Evolutionary conservation across 1,140 invertebrate species (phyloP).

Genomic region (Bathynomus jamesi): DNA sequence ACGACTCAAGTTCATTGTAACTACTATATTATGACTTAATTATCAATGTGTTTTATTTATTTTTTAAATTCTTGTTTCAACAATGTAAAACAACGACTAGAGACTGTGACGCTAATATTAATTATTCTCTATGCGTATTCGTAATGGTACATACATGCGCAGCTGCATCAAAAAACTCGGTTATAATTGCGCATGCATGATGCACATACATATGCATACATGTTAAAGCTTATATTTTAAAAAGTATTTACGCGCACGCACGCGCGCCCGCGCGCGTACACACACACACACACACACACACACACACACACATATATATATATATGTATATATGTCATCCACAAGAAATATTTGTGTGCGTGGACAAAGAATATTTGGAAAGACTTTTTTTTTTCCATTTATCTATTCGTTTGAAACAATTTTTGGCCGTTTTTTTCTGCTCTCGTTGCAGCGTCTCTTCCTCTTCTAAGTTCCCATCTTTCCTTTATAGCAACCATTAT

Average conservation of each 20-base stretch:
- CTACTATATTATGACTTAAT: too few species aligned
- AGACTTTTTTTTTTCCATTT: background rate
- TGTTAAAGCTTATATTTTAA: background rate
- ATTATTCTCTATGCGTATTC: too few species aligned
- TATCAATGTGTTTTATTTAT: too few species aligned
- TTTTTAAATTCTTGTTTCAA: too few species aligned
- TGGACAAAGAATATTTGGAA: background rate
- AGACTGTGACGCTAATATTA: too few species aligned
- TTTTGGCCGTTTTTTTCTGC: background rate
- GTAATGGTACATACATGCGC: too few species aligned
- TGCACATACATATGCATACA: background rate
- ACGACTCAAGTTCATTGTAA: too few species aligned
- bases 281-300: background rate
- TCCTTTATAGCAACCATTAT: background rate
- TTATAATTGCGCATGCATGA: background rate
- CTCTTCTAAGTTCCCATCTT: too few species aligned
- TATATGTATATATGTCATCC: background rate
- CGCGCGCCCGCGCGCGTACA: background rate
- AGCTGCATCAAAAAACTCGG: too few species aligned
- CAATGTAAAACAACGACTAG: too few species aligned
- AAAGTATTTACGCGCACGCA: background rate
- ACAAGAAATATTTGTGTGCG: too few species aligned
- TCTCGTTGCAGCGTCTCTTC: background rate
- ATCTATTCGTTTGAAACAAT: background rate
- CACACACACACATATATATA: background rate